Conservation (phyloP, 2,888 invertebrate genomes). For the Ditula angustiorana region DNA sequence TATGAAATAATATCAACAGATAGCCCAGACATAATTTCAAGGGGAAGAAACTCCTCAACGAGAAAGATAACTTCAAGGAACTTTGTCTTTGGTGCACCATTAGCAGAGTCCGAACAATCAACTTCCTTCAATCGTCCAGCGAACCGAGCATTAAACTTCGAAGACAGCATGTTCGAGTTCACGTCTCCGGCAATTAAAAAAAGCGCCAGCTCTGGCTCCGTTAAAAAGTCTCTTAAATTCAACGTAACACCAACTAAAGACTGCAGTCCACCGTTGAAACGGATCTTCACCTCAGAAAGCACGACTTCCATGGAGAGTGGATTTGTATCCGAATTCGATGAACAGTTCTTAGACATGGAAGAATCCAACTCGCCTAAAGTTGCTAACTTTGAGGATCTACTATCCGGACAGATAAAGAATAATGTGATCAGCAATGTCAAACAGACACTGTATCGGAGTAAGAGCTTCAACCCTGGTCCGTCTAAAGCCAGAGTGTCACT, state of each 20-base stretch:
- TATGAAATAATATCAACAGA: constrained; percentile 82
- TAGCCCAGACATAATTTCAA: constrained; percentile 77
- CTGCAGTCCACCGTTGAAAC: constrained; percentile 57
- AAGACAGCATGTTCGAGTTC: constrained; percentile 75
- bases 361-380: constrained; percentile 76
- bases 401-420: constrained; percentile 72
- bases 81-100: constrained; percentile 77
- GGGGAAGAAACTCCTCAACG: constrained; percentile 60
- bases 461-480: constrained; percentile 67
- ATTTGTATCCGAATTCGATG: constrained; percentile 78
- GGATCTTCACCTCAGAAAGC: constrained; percentile 68
- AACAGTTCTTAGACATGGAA: constrained; percentile 73
- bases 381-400: constrained; percentile 67
- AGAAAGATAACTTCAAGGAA: constrained; percentile 69
- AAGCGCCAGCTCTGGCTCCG: constrained; percentile 52
- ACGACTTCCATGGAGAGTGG: constrained; percentile 78
- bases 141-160: constrained; percentile 71
- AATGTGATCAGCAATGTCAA: constrained; percentile 53
- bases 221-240: constrained; percentile 76
- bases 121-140: constrained; percentile 76
- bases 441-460: constrained; percentile 62
- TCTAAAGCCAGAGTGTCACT: constrained; percentile 60
- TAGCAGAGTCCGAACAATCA: constrained; percentile 70
- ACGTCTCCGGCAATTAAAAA: constrained; percentile 68
- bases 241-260: constrained; percentile 65